These are phyloP conservation scores for Camptogramma bilineatum DNA, from an alignment of 2,888 invertebrate genomes.

Conservation along the genomic window DNA sequence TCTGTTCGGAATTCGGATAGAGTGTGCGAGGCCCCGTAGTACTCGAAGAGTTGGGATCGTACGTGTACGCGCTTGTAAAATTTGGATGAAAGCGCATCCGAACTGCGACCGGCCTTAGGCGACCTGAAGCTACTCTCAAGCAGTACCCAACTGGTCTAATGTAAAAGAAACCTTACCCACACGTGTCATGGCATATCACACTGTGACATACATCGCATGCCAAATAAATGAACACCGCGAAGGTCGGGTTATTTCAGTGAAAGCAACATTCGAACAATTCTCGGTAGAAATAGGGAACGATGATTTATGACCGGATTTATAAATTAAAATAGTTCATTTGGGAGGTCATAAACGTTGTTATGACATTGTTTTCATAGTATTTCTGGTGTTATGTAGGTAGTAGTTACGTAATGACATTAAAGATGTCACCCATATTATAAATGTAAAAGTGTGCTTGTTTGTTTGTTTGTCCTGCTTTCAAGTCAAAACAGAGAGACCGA, in stretches of 20 bases:
- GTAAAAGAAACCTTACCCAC: slow-evolving; percentile 8
- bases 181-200: slow-evolving; percentile 30
- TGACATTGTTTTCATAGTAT: background rate
- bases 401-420: no score
- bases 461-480: no score
- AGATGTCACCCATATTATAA: no score
- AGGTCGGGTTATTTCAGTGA: slow-evolving; percentile 66
- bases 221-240: slow-evolving; percentile 61
- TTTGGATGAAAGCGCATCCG: no score
- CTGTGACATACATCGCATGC: slow-evolving; percentile 50
- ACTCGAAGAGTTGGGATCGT: no score
- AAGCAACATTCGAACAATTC: slow-evolving; percentile 44
- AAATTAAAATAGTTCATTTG: slow-evolving; percentile 10
- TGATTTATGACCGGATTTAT: slow-evolving; percentile 29
- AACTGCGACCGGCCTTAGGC: background rate
- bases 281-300: slow-evolving; percentile 21
- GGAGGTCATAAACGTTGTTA: background rate
- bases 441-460: no score
- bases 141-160: background rate
- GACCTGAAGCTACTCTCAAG: background rate
- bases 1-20: no score
- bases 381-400: no score
- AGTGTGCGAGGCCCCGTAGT: no score
- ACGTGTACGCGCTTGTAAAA: no score
- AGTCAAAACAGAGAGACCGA: no score